Conservation (phyloP, 2,113 vertebrate species). For the Puma concolor region DNA sequence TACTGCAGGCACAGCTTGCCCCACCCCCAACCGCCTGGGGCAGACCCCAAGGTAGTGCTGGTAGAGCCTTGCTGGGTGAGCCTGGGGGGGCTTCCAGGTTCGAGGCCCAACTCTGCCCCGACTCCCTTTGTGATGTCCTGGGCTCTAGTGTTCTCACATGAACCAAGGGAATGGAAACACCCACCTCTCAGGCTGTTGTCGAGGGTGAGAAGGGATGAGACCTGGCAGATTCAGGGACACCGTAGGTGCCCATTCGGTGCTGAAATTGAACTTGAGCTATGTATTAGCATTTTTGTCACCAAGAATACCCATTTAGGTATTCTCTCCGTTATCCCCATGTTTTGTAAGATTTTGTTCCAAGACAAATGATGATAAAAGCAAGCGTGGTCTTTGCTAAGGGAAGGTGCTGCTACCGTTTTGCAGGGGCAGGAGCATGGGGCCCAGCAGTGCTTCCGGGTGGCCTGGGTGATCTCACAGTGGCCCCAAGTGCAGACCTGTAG, state of each 20-base stretch:
- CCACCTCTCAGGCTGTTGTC: neutral
- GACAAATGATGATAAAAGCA: neutral
- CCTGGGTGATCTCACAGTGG: neutral
- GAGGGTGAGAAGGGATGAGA: neutral
- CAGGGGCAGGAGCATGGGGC: neutral
- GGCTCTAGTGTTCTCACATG: neutral
- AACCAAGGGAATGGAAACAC: neutral
- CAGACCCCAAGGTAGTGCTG: neutral
- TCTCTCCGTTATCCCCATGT: neutral
- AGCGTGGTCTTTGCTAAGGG: neutral
- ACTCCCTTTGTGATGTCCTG: neutral
- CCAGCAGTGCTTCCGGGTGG: accelerated
- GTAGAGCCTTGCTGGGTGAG: neutral
- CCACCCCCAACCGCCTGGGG: no score
- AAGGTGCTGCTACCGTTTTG: neutral
- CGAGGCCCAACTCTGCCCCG: neutral
- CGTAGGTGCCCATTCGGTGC: no score
- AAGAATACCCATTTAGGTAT: neutral
- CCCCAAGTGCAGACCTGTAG: neutral
- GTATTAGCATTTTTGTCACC: neutral
- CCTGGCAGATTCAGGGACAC: neutral
- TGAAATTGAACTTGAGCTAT: neutral
- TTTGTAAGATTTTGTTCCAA: neutral
- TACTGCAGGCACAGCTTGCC: no score
- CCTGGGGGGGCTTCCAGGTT: neutral